Evolutionary conservation across 2,113 vertebrate genomes (phyloP), one percentile per base, ranked within the genome.

Genomic region (Electrona antarctica): DNA sequence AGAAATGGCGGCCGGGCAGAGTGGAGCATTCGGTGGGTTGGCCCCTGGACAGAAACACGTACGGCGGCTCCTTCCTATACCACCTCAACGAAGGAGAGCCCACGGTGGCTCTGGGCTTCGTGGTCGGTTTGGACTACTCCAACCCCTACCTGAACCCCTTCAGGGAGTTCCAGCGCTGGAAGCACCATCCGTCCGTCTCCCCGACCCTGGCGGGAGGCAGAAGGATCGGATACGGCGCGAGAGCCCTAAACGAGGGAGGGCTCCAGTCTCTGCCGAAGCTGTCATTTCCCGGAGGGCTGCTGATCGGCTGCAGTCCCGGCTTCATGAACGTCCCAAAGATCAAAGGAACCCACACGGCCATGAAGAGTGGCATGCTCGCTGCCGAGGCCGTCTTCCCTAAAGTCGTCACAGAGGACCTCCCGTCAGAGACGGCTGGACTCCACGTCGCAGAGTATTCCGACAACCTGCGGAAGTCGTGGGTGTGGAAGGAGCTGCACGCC

Each of bases 241-340:
- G 97, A 78, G 97, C 98, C 0, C 91, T 99, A 69, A 99, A 99
- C 51, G 97, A 99, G 89, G 97, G 98, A 50, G 97, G 98, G 50
- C 74, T 95, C n/a, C 87, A 99, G 98, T 98, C 94, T 0, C 84
- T 99, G 89, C 98, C 97, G 58, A 95, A 97, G 88, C 93, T 99
- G 83, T 95, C 97, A 0, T 99, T 99, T 82, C 98, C 98, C 5
- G 98, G 98, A 79, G 97, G 98, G 3, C 66, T 98, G 52, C 85
- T 98, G 71, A 92, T 98, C 71, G 97, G 98, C 56, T 99, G 98
- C 92, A 99, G 98, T 77, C 98, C 98, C 8, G 97, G 98, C 56
- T 96, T 99, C 79, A 91, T 99, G 97, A 99, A 99, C 66, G 97
- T 99, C 67, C 97, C 98, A 0, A 99, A 99, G 89, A 98, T 99